Base-by-base conservation (phyloP, 2,113 vertebrate genomes). In the Bos indicus region DNA sequence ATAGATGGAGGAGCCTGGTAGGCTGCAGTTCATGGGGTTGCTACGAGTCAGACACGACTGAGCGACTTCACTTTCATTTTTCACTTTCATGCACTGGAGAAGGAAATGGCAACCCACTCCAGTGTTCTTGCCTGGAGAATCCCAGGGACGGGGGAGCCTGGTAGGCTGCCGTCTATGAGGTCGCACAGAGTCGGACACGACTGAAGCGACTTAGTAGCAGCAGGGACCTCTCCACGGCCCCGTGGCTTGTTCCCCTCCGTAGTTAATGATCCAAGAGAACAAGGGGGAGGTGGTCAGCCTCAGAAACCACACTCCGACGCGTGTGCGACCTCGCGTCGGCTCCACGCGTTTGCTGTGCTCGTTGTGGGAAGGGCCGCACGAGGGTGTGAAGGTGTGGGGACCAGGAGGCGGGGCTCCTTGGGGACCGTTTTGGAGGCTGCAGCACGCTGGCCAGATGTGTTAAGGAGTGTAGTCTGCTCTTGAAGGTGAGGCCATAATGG, bases 401-500 rank as follows among this genome's bases (percentile, higher is more conserved):
- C 16, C 12, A 7, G 78, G 26, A 71, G 4, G 19, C 7, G 6
- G 59, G 84, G 52, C 5, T 74, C 43, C 43, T 40, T 13, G 71
- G 23, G 33, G 1, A 7, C 56, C 40, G 26, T 64, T 48, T 56
- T 64, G 78, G 86, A 30, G 78, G 62, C 6, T 46, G 52, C 11
- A 3, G 52, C 28, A 28, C 1, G 0, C 54, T 10, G 26, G 21
- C 30, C 88, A n/a, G 15, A 43, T 0, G 4, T 25, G 2, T 9
- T 13, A 30, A 77, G 5, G 77, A 36, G 28, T 3, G 5, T 12
- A 0, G 4, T 19, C 46, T 0, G 15, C 60, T 83, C 12, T 25
- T 25, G 12, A 60, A 77, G 6, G 30, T 4, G 48, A 78, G 36
- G 48, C 56, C 25, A 6, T 7, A 19, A 10, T 16, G 36, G 67